Evolutionary conservation across 1,140 invertebrate genomes (phyloP).

Genomic region (Drosophila murphyi): DNA sequence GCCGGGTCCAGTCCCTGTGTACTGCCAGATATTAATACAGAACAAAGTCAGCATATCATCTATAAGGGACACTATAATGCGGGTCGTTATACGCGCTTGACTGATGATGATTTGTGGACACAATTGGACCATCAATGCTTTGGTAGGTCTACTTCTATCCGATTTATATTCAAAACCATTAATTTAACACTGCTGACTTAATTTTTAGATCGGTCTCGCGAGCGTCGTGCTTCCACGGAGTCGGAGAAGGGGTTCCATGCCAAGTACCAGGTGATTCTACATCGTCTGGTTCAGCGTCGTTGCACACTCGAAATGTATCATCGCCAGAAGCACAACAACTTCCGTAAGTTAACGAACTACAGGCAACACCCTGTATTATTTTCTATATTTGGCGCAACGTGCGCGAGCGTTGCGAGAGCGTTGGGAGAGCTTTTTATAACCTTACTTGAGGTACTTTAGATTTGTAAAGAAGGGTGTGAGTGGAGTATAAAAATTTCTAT

Average conservation of each 20-base stretch:
- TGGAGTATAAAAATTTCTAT: too few relatives aligned
- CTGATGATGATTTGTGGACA: conserved; percentile 90
- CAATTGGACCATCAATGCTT: conserved; percentile 85
- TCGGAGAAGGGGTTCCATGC: conserved; percentile 94
- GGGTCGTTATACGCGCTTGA: conserved; percentile 91
- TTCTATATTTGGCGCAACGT: conserved; percentile 73
- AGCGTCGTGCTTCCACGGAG: conserved; percentile 90
- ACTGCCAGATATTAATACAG: conserved; percentile 87
- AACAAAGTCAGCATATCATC: conserved; percentile 88
- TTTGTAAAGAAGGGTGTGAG: neutral
- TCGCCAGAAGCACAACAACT: conserved; percentile 92
- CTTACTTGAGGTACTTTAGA: neutral
- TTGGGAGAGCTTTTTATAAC: conserved; percentile 35
- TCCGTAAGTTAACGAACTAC: conserved; percentile 88
- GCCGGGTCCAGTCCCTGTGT: conserved; percentile 88
- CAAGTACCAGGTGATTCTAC: conserved; percentile 93
- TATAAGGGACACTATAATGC: conserved; percentile 90
- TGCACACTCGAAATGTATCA: conserved; percentile 96
- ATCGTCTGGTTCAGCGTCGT: conserved; percentile 95
- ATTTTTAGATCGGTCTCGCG: conserved; percentile 72
- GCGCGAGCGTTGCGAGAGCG: conserved; percentile 34
- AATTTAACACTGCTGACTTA: neutral
- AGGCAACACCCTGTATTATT: conserved; percentile 57
- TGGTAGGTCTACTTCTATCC: conserved; percentile 38
- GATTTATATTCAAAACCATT: neutral